Base-by-base conservation (phyloP, 2,113 vertebrate genomes). In the Seriola aureovittata region DNA sequence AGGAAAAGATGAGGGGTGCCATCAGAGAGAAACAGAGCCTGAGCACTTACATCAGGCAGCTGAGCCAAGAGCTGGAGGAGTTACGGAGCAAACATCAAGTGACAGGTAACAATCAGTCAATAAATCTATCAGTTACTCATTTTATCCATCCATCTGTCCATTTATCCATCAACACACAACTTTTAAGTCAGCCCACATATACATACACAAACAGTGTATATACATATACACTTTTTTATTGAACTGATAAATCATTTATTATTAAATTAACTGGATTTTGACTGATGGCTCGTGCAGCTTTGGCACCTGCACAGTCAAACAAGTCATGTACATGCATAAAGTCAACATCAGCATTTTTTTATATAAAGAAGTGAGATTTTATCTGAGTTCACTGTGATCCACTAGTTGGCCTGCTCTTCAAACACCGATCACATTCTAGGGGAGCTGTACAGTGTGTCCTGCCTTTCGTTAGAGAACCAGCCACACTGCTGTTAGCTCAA, bases 81-180 rank as follows among this genome's bases (percentile, higher is more conserved):
- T 83, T 89, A 12, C 60, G 1, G 11, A 16, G 54, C 52, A 68
- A 77, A 58, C 89, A 89, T 52, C 73, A 64, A 75, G 76, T 84
- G 60, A 78, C 88, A 91, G 93, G 93, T 93, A 88, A 52, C 74
- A 65, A 68, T 82, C 77, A 68, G 34, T 44, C 64, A 32, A 66
- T 78, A 23, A 5, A 75, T 85, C 54, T 44, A 69, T 70, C 67
- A 70, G 16, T 44, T 40, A 44, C 25, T 29, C 1, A 23, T 74
- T 57, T 63, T 40, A 67, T 60, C 38, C 44, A 36, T 66, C 25
- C n/a, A 32, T 58, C 38, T 66, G 44, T 76, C 52, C 8, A 52
- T 63, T 73, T n/a, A 57, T 19, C 44, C 60, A 38, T 36, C 52
- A 54, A 12, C 38, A 69, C 32, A 66, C 50, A 66, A 32, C 66